Conservation (phyloP, 2,113 vertebrate species). For the Bubalus kerabau region DNA sequence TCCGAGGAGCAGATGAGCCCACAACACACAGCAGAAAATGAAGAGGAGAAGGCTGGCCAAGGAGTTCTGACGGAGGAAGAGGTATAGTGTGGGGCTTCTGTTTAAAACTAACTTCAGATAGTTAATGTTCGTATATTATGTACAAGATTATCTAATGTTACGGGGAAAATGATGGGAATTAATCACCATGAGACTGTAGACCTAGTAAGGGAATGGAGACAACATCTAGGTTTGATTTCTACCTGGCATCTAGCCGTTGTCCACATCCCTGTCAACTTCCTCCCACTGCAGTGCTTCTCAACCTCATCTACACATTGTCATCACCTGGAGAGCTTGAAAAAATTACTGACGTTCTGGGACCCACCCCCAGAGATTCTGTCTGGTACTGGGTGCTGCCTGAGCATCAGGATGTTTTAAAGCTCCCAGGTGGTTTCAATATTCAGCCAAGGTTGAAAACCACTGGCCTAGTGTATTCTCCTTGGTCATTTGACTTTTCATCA, state of each 20-base stretch:
- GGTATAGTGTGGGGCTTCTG: conserved; percentile 76
- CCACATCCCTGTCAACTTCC: not conserved
- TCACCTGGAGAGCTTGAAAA: not conserved
- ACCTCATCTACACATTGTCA: not conserved
- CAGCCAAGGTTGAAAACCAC: not conserved
- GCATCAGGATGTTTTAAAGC: not conserved
- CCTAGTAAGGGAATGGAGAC: not conserved
- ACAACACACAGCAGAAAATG: not conserved
- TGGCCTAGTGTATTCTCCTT: not conserved
- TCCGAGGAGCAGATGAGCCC: conserved; percentile 76
- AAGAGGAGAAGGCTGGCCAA: conserved; percentile 76
- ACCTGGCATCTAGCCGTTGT: not conserved
- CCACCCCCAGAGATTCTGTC: not conserved
- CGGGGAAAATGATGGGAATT: not conserved
- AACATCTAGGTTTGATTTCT: not conserved
- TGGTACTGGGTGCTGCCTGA: not conserved
- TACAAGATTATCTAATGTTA: not conserved
- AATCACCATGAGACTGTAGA: not conserved
- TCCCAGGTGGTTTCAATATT: not conserved
- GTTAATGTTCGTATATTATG: not conserved
- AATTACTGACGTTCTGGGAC: not conserved
- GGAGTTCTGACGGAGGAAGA: conserved; percentile 84
- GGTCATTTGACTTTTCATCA: not conserved
- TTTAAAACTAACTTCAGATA: not conserved
- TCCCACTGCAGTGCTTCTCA: not conserved